Percentiles rank a stretch among this genome's conserved stretches.
Evolutionary conservation across 2,797 vertebrate species (phyloP).

Genomic region (Gouania willdenowi): DNA sequence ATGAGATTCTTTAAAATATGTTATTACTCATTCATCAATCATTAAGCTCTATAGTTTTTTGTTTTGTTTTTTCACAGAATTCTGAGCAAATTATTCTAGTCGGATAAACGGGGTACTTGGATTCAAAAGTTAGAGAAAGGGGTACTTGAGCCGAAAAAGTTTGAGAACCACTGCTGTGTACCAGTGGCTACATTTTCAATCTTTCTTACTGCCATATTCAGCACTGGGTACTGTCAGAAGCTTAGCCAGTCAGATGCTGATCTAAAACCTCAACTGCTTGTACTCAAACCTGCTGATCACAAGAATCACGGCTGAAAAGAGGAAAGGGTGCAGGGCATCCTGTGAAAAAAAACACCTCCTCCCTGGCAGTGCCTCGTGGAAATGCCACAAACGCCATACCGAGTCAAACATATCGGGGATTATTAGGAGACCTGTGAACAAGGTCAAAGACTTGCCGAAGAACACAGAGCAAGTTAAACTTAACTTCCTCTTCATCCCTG

Average conservation of each 20-base stretch:
- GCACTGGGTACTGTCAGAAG: background rate
- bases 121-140: too few relatives aligned
- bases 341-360: slow-evolving; percentile 33
- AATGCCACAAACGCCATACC: slow-evolving; percentile 36
- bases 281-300: slow-evolving; percentile 38
- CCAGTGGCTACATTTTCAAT: too few relatives aligned
- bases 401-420: slow-evolving; percentile 68
- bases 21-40: too few relatives aligned
- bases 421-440: slow-evolving; percentile 76
- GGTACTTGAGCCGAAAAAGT: too few relatives aligned
- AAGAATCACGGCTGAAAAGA: slow-evolving; percentile 22
- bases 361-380: slow-evolving; percentile 43
- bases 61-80: too few relatives aligned
- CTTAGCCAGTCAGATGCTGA: slow-evolving; percentile 16
- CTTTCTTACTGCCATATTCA: too few relatives aligned
- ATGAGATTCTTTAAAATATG: too few relatives aligned
- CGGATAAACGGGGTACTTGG: too few relatives aligned
- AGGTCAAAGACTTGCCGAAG: slow-evolving; percentile 77
- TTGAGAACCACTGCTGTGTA: too few relatives aligned
- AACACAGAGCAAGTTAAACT: slow-evolving; percentile 80
- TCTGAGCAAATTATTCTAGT: too few relatives aligned
- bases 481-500: slow-evolving; percentile 79
- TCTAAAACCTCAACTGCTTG: slow-evolving; percentile 11
- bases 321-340: slow-evolving; percentile 22
- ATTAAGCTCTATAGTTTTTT: too few relatives aligned